Percentiles rank a stretch among this genome's conserved stretches.
phyloP scores from a whole-genome alignment of 2,797 vertebrate genomes.

The Fundulus diaphanus region DNA sequence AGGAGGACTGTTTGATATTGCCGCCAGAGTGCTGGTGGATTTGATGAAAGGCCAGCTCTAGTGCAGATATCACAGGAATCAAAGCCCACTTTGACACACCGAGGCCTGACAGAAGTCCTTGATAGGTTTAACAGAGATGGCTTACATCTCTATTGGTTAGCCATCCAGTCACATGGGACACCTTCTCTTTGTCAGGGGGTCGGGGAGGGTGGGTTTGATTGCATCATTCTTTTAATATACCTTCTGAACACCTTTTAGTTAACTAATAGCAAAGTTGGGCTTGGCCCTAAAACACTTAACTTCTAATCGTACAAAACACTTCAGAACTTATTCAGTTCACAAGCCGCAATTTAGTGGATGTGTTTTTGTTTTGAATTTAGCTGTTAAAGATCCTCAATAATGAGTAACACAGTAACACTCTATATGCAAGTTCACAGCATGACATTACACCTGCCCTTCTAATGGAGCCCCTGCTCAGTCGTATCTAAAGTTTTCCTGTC shows the following conservation, averaged over 20 bases:
- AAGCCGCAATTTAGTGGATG: conserved; percentile 11
- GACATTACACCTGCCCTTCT: conserved; percentile 37
- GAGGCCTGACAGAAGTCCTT: conserved; percentile 40
- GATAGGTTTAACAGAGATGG: conserved; percentile 35
- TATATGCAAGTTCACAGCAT: conserved; percentile 21
- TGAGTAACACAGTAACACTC: conserved; percentile 5
- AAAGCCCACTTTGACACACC: conserved; percentile 49
- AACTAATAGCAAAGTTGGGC: conserved; percentile 20
- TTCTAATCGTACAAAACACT: conserved; percentile 20
- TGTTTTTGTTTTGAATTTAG: conserved; percentile 13
- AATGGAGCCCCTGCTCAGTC: conserved; percentile 11
- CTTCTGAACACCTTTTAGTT: conserved; percentile 11
- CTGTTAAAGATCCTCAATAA: conserved; percentile 34
- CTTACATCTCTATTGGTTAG: conserved; percentile 18
- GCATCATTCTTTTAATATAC: conserved; percentile 19
- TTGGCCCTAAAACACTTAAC: conserved; percentile 10
- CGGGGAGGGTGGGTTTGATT: conserved; percentile 25
- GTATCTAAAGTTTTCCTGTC: conserved; percentile 40
- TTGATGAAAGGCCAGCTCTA: conserved; percentile 41
- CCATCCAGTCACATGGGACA: conserved; percentile 27
- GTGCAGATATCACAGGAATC: conserved; percentile 48
- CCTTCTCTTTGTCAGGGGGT: conserved; percentile 15
- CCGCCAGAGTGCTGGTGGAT: conserved; percentile 44
- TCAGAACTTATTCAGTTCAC: conserved; percentile 13
- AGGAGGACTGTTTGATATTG: conserved; percentile 35